Evolutionary conservation across 92 coral and sea anemone genomes (phyloP), one percentile per base, ranked within the genome.

Genomic region (Paragorgia papillata): DNA sequence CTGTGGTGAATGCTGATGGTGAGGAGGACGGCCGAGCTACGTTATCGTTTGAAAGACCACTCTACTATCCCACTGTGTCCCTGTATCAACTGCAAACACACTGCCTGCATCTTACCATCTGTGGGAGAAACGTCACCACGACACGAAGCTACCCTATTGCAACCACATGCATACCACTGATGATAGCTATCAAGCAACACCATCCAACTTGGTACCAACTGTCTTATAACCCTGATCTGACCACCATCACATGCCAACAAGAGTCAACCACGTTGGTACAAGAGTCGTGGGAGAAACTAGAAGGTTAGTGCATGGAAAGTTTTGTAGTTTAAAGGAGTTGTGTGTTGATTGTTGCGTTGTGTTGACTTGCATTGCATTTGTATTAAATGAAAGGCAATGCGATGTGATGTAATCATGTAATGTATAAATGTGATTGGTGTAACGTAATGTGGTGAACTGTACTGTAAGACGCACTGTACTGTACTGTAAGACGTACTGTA

Each of bases 51-150:
- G 84, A 87, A 19, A 96, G 92, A 39, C 74, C 82, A 21, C 74
- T 91, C 13, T 58, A 74, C 20, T 95, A 95, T 29, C 90, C 88
- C 24, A 63, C 89, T 12, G 61, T 44, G 7, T 54, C 79, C 13
- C 74, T 95, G 34, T 85, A 86, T 32, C 88, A 87, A 59, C 76
- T 89, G 62, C 87, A 86, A 14, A 80, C 71, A 14, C 64, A 83
- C 31, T 67, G 57, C 20, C 76, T 95, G 17, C 79, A 85, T 35
- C 66, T 95, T 28, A 83, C 80, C 27, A 64, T 95, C 14, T 89
- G 99, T 30, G 99, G 97, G 0, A 84, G 90, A 37, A 95, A 91
- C 69, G 88, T 88, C 0, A 83, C 85, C 54, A 95, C 95, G 2
- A 58, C 82, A 2, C 79, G 80, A 60, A 86, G 86, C 18, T 81